Percentiles rank a stretch among this genome's conserved stretches.
Evolutionary conservation across 2,113 vertebrate genomes (phyloP).

Genomic region (Porphyrio hochstetteri): DNA sequence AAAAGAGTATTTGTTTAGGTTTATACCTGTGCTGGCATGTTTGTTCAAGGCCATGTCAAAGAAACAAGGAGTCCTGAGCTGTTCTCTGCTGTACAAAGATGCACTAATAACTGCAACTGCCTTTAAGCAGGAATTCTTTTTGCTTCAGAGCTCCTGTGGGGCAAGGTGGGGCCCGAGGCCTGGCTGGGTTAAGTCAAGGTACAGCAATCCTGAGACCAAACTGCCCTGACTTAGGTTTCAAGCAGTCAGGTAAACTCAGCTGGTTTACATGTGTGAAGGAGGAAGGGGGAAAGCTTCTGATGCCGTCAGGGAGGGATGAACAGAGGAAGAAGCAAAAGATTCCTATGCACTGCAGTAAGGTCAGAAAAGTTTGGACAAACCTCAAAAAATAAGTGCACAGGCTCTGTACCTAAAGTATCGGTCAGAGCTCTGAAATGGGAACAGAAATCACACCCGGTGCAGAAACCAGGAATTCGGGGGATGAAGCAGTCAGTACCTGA

Average conservation of each 20-base stretch:
- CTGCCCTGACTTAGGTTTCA: not conserved
- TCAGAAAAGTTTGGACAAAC: not conserved
- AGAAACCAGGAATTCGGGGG: not conserved
- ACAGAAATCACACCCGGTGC: not conserved
- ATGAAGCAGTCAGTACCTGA: not conserved
- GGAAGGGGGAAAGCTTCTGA: not conserved
- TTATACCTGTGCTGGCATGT: not conserved
- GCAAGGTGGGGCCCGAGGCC: not conserved
- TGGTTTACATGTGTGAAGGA: not conserved
- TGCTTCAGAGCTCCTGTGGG: not conserved
- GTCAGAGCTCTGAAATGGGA: not conserved
- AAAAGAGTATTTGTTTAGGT: not conserved
- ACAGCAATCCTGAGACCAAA: not conserved
- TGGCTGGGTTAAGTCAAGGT: not conserved
- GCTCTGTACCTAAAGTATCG: not conserved
- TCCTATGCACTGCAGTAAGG: rapidly evolving
- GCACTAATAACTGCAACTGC: not conserved
- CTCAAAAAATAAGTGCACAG: not conserved
- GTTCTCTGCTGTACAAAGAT: not conserved
- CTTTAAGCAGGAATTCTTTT: not conserved
- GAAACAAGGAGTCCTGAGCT: not conserved
- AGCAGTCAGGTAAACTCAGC: not conserved
- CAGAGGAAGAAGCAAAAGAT: not conserved
- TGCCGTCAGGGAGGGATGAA: rapidly evolving
- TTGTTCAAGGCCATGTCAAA: not conserved